These are phyloP conservation scores for Parasteatoda lunata DNA, from an alignment of 2,888 invertebrate species.

Conservation along the genomic window DNA sequence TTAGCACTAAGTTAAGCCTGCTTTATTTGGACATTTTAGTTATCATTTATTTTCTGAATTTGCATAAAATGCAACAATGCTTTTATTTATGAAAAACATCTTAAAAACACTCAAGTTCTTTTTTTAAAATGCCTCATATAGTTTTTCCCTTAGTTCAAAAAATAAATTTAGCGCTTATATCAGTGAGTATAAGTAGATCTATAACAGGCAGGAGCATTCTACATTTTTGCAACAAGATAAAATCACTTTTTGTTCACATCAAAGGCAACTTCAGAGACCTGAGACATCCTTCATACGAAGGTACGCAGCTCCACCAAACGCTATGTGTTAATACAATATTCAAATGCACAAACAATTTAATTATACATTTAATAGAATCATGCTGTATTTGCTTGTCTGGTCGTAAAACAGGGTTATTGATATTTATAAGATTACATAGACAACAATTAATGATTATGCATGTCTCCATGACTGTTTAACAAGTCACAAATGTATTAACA, in stretches of 20 bases:
- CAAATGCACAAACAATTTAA: slow-evolving; percentile 55
- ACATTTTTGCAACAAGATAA: slow-evolving; percentile 37
- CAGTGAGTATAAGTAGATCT: slow-evolving; percentile 36
- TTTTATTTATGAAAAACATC: slow-evolving; percentile 35
- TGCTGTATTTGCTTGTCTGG: slow-evolving; percentile 45
- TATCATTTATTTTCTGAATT: no score
- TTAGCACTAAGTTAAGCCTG: no score
- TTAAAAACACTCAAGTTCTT: background rate
- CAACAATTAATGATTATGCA: slow-evolving; percentile 56
- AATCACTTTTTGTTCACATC: slow-evolving; percentile 51
- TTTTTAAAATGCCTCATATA: background rate
- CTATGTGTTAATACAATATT: slow-evolving; percentile 41
- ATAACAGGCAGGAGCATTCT: slow-evolving; percentile 40
- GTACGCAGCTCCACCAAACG: slow-evolving; percentile 37
- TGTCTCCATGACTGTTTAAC: slow-evolving; percentile 45
- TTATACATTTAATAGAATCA: slow-evolving; percentile 32
- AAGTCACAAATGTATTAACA: slow-evolving; percentile 55
- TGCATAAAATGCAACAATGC: slow-evolving; percentile 20
- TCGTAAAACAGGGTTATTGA: slow-evolving; percentile 54
- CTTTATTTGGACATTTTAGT: no score
- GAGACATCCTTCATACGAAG: slow-evolving; percentile 49
- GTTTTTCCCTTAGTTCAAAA: background rate
- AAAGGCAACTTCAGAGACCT: slow-evolving; percentile 60
- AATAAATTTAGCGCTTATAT: background rate
- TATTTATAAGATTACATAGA: slow-evolving; percentile 59